Evolutionary conservation across 2,888 invertebrate species (phyloP).

Genomic region (Argynnis bischoffii): DNA sequence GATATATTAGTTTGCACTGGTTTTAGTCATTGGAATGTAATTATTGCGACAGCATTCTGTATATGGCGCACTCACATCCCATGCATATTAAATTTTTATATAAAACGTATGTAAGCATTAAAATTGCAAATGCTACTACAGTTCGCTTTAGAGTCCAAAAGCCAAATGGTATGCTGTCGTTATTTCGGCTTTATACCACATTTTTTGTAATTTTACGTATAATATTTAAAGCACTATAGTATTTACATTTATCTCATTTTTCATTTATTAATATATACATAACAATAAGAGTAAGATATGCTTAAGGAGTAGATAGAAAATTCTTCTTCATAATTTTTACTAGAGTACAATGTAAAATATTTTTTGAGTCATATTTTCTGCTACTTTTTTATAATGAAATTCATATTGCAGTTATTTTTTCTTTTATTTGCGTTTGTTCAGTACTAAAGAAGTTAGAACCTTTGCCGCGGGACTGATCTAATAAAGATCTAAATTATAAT

Average conservation of each 20-base stretch:
- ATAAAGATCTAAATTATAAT: too few relatives aligned
- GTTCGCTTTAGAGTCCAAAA: constrained; percentile 2
- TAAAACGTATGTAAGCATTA: constrained; percentile 9
- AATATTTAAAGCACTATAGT: not conserved
- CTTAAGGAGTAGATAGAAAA: too few relatives aligned
- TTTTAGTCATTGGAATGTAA: constrained; percentile 15
- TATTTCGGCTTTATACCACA: not conserved
- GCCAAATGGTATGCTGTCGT: constrained; percentile 2
- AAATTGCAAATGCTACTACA: constrained; percentile 18
- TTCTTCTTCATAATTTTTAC: too few relatives aligned
- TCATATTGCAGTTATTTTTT: too few relatives aligned
- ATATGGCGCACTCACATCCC: constrained; percentile 4
- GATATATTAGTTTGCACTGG: constrained; percentile 9
- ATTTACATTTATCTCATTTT: not conserved
- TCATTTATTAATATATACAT: too few relatives aligned
- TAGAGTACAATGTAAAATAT: too few relatives aligned
- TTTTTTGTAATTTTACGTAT: not conserved
- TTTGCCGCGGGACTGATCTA: too few relatives aligned
- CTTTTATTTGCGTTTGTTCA: too few relatives aligned
- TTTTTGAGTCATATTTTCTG: too few relatives aligned
- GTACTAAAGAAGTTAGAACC: too few relatives aligned
- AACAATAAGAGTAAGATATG: too few relatives aligned
- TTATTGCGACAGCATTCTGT: constrained; percentile 13
- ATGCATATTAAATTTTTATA: constrained; percentile 18
- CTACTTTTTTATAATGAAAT: too few relatives aligned